These are phyloP conservation scores for Choristoneura rosaceana DNA, from an alignment of 2,888 invertebrate species.

Conservation along the genomic window DNA sequence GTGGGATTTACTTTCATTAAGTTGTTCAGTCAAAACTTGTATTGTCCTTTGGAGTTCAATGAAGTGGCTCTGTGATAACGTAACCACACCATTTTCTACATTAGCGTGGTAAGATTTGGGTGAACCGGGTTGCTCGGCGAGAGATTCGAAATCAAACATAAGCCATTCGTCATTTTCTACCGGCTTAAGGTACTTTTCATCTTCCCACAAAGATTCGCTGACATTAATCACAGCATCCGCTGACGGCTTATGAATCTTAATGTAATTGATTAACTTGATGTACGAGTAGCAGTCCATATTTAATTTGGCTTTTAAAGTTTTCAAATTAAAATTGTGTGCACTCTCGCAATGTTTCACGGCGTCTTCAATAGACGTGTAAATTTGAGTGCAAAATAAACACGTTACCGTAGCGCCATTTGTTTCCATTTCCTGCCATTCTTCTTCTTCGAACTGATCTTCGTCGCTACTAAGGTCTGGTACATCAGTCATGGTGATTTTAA, in stretches of 20 bases:
- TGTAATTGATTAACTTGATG: constrained; percentile 92
- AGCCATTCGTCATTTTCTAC: constrained; percentile 92
- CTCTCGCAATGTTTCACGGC: constrained; percentile 89
- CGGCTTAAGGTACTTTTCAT: constrained; percentile 92
- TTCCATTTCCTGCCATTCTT: constrained; percentile 83
- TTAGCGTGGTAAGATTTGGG: constrained; percentile 85
- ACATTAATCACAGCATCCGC: constrained; percentile 84
- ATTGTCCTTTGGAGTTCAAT: constrained; percentile 86
- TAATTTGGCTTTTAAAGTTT: constrained; percentile 87
- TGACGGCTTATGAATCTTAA: constrained; percentile 87
- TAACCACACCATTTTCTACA: constrained; percentile 86
- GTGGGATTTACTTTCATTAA: constrained; percentile 85
- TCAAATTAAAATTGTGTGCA: constrained; percentile 88
- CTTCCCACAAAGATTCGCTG: constrained; percentile 87
- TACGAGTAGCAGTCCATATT: constrained; percentile 93
- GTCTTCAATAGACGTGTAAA: constrained; percentile 85
- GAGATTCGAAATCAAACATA: constrained; percentile 90
- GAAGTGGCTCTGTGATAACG: constrained; percentile 86
- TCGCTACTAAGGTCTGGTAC: constrained; percentile 82
- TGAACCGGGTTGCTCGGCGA: constrained; percentile 67
- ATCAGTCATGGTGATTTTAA: constrained; percentile 67
- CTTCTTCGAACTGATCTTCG: constrained; percentile 78
- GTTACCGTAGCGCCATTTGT: constrained; percentile 69
- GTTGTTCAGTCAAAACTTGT: constrained; percentile 82
- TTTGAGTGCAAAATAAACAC: constrained; percentile 91